Evolutionary conservation across 1,140 invertebrate species (phyloP).

Genomic region (Solenopsis fugax): DNA sequence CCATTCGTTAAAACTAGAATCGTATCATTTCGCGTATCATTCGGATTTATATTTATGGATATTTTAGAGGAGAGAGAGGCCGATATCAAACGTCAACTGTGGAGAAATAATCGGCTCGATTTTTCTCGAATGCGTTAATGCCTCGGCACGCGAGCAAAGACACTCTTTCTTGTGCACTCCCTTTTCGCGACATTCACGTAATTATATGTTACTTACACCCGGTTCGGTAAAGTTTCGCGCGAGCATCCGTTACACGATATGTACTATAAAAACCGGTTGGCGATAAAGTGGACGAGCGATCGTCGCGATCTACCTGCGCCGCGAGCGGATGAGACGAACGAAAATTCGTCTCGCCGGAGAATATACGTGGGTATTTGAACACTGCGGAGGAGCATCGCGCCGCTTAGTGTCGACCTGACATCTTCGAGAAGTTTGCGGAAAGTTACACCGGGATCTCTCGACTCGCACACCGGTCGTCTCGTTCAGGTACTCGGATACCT

Average conservation of each 20-base stretch:
- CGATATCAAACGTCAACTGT: constrained; percentile 23
- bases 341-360: constrained; percentile 36
- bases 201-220: constrained; percentile 52
- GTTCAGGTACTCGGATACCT: constrained; percentile 57
- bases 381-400: background rate
- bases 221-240: constrained; percentile 33
- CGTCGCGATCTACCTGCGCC: constrained; percentile 45
- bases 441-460: constrained; percentile 57
- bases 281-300: constrained; percentile 36
- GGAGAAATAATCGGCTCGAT: background rate
- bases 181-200: constrained; percentile 1
- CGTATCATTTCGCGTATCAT: constrained; percentile 39
- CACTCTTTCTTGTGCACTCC: background rate
- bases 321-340: background rate
- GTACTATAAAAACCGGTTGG: constrained; percentile 53
- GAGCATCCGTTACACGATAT: constrained; percentile 52
- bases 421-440: constrained; percentile 60
- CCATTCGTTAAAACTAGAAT: constrained; percentile 43
- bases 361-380: constrained; percentile 35
- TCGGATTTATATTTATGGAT: constrained; percentile 41
- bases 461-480: constrained; percentile 10
- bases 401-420: constrained; percentile 53
- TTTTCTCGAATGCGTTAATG: background rate
- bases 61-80: constrained; percentile 16
- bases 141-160: background rate